These are phyloP conservation scores for Crypturellus undulatus DNA, from an alignment of 2,113 vertebrate species.

Conservation along the genomic window DNA sequence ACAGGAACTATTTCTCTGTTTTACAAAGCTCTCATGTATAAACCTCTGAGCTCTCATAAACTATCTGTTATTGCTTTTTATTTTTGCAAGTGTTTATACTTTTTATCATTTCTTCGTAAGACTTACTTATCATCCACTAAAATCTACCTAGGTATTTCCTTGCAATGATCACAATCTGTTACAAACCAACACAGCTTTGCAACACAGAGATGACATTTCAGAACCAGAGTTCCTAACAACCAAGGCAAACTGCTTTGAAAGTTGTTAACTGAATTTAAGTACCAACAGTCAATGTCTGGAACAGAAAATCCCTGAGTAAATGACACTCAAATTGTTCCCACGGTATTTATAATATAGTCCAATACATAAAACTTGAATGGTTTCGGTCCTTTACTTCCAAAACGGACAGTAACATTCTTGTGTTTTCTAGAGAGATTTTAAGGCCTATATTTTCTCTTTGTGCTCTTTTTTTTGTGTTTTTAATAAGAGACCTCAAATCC, in stretches of 20 bases:
- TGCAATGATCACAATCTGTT: neutral
- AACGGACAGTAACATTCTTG: neutral
- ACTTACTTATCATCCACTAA: neutral
- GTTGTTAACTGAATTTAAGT: neutral
- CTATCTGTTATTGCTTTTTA: neutral
- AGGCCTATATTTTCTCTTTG: neutral
- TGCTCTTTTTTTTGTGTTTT: neutral
- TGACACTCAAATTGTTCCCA: neutral
- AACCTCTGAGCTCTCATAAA: neutral
- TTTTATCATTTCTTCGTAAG: neutral
- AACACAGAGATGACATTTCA: neutral
- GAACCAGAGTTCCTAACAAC: neutral
- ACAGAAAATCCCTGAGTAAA: neutral
- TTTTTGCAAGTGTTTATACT: neutral
- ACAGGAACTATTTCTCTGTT: neutral
- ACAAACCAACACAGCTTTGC: neutral
- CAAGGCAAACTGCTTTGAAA: neutral
- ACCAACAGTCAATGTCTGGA: neutral
- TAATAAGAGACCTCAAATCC: neutral
- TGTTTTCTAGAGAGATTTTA: neutral
- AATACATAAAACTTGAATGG: neutral
- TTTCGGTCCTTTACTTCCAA: neutral
- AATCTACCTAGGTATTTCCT: neutral
- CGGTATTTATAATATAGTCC: neutral
- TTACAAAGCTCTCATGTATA: neutral